These are phyloP conservation scores for Eretmochelys imbricata DNA, from an alignment of 2,113 vertebrate genomes.

Conservation along the genomic window DNA sequence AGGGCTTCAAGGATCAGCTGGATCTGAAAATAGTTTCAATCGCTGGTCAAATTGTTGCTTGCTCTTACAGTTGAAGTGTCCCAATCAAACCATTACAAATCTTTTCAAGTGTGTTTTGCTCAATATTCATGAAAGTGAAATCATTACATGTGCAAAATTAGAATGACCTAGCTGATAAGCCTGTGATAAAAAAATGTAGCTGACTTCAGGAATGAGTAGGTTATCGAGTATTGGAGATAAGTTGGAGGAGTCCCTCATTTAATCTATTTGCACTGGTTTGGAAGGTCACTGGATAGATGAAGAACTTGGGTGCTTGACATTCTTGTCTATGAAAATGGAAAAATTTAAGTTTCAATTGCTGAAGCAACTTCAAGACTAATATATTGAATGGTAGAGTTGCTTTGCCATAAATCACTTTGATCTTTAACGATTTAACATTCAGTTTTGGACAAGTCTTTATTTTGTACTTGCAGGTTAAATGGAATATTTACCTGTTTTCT, in stretches of 20 bases:
- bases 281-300: slow-evolving; percentile 7
- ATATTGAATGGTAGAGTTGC: neutral
- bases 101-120: slow-evolving; percentile 36
- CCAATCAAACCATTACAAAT: slow-evolving; percentile 35
- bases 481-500: neutral
- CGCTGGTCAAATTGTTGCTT: slow-evolving; percentile 31
- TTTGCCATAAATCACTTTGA: neutral
- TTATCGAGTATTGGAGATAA: slow-evolving; percentile 15
- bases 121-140: slow-evolving; percentile 64
- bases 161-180: slow-evolving; percentile 40
- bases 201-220: slow-evolving; percentile 28
- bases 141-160: slow-evolving; percentile 41
- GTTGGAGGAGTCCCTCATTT: neutral
- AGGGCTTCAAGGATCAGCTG: neutral
- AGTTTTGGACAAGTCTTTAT: neutral
- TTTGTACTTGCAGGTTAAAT: neutral
- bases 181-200: slow-evolving; percentile 44
- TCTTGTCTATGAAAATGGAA: neutral
- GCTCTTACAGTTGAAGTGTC: neutral
- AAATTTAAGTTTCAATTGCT: neutral
- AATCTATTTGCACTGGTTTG: neutral
- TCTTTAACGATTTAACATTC: neutral
- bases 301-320: neutral
- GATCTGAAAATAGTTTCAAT: slow-evolving; percentile 5
- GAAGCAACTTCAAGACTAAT: neutral